Percentiles rank a stretch among this genome's conserved stretches.
phyloP scores from a whole-genome alignment of 2,113 vertebrate genomes.

The Irena cyanogastra region DNA sequence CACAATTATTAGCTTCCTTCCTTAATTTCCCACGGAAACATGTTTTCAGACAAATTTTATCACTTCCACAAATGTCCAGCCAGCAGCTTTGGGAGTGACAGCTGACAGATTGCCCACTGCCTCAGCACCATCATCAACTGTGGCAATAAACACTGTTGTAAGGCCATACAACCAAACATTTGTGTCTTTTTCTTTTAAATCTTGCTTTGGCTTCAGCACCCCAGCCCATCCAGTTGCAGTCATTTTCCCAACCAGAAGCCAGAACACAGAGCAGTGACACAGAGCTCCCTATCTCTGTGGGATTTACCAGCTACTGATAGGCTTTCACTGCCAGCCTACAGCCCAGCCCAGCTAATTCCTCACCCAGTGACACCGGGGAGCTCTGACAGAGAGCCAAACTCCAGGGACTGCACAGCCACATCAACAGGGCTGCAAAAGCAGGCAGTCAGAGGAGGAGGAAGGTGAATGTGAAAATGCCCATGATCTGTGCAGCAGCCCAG shows the following conservation, averaged over 20 bases:
- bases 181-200: neutral
- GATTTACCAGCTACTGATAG: neutral
- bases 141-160: neutral
- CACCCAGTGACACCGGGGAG: rapidly evolving
- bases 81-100: neutral
- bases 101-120: rapidly evolving
- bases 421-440: neutral
- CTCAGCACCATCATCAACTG: rapidly evolving
- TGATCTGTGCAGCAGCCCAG: neutral
- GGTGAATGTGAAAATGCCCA: rapidly evolving
- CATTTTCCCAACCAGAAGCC: neutral
- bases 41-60: neutral
- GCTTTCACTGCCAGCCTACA: neutral
- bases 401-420: neutral
- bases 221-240: neutral
- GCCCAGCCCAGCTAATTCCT: neutral
- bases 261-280: neutral
- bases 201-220: neutral
- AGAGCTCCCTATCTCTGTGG: rapidly evolving
- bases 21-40: neutral
- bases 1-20: neutral
- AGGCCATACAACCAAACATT: neutral
- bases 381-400: neutral
- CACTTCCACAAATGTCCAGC: neutral
- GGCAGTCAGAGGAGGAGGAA: neutral